A percentile compares a stretch with the other conserved stretches of the same genome.
phyloP scores from a whole-genome alignment of 2,888 invertebrate genomes.

The Latheticus oryzae region DNA sequence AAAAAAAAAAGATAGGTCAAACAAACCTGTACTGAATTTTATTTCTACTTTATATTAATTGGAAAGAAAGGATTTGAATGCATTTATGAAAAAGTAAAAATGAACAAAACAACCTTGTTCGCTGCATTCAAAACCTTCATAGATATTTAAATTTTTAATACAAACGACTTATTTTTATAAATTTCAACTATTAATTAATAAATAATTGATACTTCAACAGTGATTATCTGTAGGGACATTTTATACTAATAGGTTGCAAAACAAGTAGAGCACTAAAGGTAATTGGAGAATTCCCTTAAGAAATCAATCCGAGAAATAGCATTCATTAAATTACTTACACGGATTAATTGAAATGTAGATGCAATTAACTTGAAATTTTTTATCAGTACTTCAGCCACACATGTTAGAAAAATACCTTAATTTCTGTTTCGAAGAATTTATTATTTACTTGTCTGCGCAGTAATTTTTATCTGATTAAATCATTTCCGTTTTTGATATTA shows the following conservation, averaged over 20 bases:
- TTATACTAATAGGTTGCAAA: no score
- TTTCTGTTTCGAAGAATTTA: background rate
- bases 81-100: no score
- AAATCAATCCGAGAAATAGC: conserved; percentile 11
- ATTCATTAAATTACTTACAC: conserved; percentile 12
- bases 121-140: background rate
- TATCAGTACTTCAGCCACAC: no score
- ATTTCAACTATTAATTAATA: no score
- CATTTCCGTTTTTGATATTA: conserved; percentile 19
- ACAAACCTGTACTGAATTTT: no score
- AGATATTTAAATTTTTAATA: conserved; percentile 1
- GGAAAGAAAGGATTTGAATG: no score
- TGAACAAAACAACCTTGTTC: no score
- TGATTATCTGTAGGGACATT: no score
- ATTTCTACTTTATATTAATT: background rate
- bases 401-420: no score
- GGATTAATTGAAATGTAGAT: conserved; percentile 31
- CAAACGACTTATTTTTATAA: background rate
- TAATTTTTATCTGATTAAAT: conserved; percentile 13
- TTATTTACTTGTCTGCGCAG: background rate
- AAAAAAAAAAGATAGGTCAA: no score
- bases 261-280: conserved; percentile 1
- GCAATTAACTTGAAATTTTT: conserved; percentile 31
- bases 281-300: conserved; percentile 24
- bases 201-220: no score